These are phyloP conservation scores for Scrobipalpa costella DNA, from an alignment of 2,888 invertebrate species.

Conservation along the genomic window DNA sequence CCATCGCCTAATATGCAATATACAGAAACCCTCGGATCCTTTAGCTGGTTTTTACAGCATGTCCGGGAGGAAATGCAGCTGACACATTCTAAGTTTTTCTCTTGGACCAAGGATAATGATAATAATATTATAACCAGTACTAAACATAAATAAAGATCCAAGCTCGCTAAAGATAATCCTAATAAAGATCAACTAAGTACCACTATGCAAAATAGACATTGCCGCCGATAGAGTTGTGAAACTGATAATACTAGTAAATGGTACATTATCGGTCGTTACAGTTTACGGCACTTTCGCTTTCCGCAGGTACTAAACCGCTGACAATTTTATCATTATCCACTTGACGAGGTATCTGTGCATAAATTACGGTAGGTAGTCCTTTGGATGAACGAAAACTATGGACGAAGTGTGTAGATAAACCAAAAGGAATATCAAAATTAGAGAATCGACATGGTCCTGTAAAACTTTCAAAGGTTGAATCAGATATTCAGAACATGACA, in stretches of 20 bases:
- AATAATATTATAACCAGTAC: too few relatives aligned
- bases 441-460: too few relatives aligned
- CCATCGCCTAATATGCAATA: too few relatives aligned
- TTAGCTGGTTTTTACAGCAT: too few relatives aligned
- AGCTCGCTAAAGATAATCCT: neutral
- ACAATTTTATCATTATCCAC: conserved; percentile 49
- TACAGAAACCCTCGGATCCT: too few relatives aligned
- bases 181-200: neutral
- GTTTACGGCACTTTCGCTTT: conserved; percentile 39
- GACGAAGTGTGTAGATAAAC: neutral
- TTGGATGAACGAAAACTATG: neutral
- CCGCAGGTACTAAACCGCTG: conserved; percentile 29
- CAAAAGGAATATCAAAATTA: neutral
- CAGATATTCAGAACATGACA: too few relatives aligned
- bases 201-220: neutral
- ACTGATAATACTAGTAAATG: conserved; percentile 24
- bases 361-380: conserved; percentile 39
- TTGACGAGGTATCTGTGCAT: conserved; percentile 47
- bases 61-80: too few relatives aligned
- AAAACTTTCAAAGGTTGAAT: too few relatives aligned
- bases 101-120: too few relatives aligned
- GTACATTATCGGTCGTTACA: conserved; percentile 13
- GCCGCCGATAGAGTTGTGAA: conserved; percentile 41
- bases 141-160: neutral
- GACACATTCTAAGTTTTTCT: too few relatives aligned